Evolutionary conservation across 37 sponge, comb jelly and placozoan species (phyloP).

Genomic region (Beroe forskalii): DNA sequence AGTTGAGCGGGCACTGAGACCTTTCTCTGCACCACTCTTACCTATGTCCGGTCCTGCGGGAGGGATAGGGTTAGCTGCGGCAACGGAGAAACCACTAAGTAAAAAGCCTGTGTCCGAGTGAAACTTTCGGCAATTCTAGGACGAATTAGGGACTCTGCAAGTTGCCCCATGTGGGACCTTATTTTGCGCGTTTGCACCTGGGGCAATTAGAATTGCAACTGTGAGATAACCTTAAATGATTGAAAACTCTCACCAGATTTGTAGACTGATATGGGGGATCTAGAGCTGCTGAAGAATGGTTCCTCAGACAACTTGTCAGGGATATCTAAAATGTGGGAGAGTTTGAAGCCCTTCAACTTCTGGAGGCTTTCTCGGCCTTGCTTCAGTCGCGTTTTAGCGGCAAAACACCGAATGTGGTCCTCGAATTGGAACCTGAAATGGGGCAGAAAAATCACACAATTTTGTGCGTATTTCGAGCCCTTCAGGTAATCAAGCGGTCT

Average conservation of each 20-base stretch:
- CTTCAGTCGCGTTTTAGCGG: conserved; percentile 74
- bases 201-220: too few relatives aligned
- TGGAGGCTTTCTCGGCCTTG: conserved; percentile 71
- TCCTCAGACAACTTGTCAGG: not conserved
- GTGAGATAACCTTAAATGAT: too few relatives aligned
- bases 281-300: not conserved
- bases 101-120: too few relatives aligned
- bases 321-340: conserved; percentile 43
- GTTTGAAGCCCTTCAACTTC: conserved; percentile 56
- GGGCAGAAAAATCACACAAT: too few relatives aligned
- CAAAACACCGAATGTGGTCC: conserved; percentile 87
- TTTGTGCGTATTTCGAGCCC: too few relatives aligned
- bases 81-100: not conserved
- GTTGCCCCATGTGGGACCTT: too few relatives aligned
- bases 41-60: conserved; percentile 30
- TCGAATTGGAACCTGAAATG: conserved; percentile 74
- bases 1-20: not conserved
- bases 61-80: not conserved
- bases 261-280: not conserved
- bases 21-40: conserved; percentile 13
- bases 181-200: too few relatives aligned
- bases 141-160: too few relatives aligned
- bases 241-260: not conserved
- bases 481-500: too few relatives aligned
- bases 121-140: too few relatives aligned